Conservation (phyloP, 2,888 invertebrate species). For the Polymixis flavicincta region DNA sequence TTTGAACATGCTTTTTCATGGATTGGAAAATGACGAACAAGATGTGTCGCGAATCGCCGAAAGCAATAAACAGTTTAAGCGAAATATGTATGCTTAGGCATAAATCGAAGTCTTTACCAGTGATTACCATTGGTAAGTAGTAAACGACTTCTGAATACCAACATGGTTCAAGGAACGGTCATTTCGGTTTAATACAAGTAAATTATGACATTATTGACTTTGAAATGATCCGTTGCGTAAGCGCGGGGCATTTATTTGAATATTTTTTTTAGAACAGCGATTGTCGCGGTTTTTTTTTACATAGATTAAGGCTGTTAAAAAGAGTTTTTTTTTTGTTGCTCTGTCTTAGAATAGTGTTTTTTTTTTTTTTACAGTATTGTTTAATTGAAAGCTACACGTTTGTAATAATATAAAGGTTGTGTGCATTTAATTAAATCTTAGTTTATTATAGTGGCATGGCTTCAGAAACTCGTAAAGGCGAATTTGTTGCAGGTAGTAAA, state of each 20-base stretch:
- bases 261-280: conserved; percentile 33
- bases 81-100: conserved; percentile 9
- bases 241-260: conserved; percentile 37
- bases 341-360: background rate
- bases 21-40: background rate
- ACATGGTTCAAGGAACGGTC: conserved; percentile 79
- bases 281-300: conserved; percentile 4
- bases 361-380: background rate
- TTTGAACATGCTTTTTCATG: background rate
- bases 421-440: background rate
- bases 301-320: background rate
- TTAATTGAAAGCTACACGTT: background rate
- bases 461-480: background rate
- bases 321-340: background rate
- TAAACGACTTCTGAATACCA: conserved; percentile 65
- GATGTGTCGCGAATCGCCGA: conserved; percentile 11
- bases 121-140: conserved; percentile 67
- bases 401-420: background rate
- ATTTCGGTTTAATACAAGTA: conserved; percentile 75
- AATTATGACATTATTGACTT: conserved; percentile 71
- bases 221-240: conserved; percentile 57
- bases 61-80: conserved; percentile 11
- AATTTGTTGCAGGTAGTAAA: background rate
- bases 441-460: background rate
- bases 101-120: conserved; percentile 31